Evolutionary conservation across 2,797 vertebrate species (phyloP), one percentile per base, ranked within the genome.

Genomic region (Odontamblyopus lacepedii): DNA sequence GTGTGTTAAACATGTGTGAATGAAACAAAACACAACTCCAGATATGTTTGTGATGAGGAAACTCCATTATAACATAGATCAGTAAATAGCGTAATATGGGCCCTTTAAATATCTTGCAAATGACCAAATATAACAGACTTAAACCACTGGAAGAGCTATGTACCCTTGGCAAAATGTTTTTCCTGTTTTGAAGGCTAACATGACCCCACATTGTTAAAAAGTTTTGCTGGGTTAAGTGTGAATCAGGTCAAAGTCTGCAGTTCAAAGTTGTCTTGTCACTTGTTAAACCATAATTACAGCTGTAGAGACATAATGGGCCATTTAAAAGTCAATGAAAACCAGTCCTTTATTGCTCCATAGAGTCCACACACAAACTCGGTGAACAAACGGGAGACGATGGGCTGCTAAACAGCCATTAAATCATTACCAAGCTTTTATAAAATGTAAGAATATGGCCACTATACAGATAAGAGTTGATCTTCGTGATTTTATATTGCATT

Each of bases 281-380:
- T 90, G 90, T 94, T 93, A 95, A 94, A 82, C 83, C 89, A 83
- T 93, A 94, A 95, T 95, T 93, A 93, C 91, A 76, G 81, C 76
- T 80, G 75, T 80, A 82, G 83, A 63, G 87, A 78, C 85, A 91
- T 94, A 94, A 95, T 92, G 86, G 84, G 78, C 84, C 87, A 85
- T 91, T 95, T 95, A 94, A 93, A 93, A 62, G 77, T 69, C 88
- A 83, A 90, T 94, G 84, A 92, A 84, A 85, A 86, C 79, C 72
- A 70, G 71, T 79, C 66, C 81, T 29, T 87, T 86, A 88, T 81
- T 65, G 78, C 60, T 18, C 71, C 84, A 88, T 89, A 90, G 13
- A 15, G 90, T 88, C 86, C 88, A 88, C 73, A 86, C 72, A 67
- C 84, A 85, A 78, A 77, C 51, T 73, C 57, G 26, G 32, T 44